Evolutionary conservation across 2,797 vertebrate genomes (phyloP), one percentile per base, ranked within the genome.

Genomic region (Mycteria americana): DNA sequence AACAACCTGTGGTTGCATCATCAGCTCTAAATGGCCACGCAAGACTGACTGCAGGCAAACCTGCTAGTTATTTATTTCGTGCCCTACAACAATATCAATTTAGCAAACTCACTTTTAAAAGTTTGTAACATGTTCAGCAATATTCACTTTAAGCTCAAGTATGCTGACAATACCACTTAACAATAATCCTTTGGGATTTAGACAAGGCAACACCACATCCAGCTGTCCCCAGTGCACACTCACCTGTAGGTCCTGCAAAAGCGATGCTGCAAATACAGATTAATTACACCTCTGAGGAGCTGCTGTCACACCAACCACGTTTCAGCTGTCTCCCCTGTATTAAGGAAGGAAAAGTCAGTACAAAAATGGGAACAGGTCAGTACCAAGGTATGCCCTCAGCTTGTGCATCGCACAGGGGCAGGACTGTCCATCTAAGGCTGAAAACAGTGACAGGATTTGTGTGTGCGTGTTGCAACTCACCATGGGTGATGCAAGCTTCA

Each of bases 1-100:
- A 94, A 93, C 75, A 94, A 37, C 51, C 76, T 75, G 57, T 56
- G 54, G 28, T 51, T 87, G 79, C 76, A 76, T 33, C 60, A 51
- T 43, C 84, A 92, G 50, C 64, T 76, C 28, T 59, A 73, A 92
- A 79, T 6, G 35, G 73, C 53, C 80, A 76, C 0, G 0, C 53
- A 82, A 56, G 31, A 35, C 39, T 57, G 57, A 30, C 39, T n/a
- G 37, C 78, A 45, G 63, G 65, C 50, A 68, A 81, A 43, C 39
- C 62, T 4, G 0, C 31, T 15, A 15, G 39, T 13, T 28, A 51
- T 28, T 28, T 68, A 39, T 68, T 67, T n/a, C 35, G 41, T 51
- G 24, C 46, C 22, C 57, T 46, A 18, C 9, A 75, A 18, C 13
- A 75, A 11, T 5, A 75, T 28, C n/a, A 35, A 18, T 85, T 88